Conservation (phyloP, 1,140 invertebrate genomes). For the Tetragnatha versicolor region DNA sequence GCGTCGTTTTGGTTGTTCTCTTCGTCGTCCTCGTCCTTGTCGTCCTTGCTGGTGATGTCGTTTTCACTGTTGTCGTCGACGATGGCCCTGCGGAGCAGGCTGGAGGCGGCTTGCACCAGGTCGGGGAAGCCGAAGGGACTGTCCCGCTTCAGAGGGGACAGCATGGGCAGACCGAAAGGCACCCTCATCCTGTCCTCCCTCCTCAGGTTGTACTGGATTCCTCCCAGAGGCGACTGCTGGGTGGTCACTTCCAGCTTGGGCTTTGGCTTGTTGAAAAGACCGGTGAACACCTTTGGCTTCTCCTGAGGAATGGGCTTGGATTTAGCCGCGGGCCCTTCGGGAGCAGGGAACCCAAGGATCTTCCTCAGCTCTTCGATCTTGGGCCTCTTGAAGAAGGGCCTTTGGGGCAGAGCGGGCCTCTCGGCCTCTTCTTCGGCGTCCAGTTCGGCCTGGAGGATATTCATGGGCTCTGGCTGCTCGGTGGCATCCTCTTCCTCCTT, state of each 20-base stretch:
- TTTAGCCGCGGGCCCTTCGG: slow-evolving; percentile 21
- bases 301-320: slow-evolving; percentile 40
- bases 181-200: slow-evolving; percentile 38
- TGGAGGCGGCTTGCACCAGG: slow-evolving; percentile 48
- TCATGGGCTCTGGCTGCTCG: slow-evolving; percentile 44
- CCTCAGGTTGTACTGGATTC: slow-evolving; percentile 31
- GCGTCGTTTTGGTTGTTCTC: neutral
- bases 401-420: slow-evolving; percentile 16
- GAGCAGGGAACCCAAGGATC: slow-evolving; percentile 47
- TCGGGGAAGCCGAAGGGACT: slow-evolving; percentile 46
- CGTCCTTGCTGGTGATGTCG: slow-evolving; percentile 44
- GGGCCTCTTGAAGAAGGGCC: slow-evolving; percentile 45
- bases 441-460: slow-evolving; percentile 34
- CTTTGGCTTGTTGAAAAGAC: slow-evolving; percentile 36
- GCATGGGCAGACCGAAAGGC: slow-evolving; percentile 51
- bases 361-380: slow-evolving; percentile 54
- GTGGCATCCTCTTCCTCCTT: slow-evolving; percentile 33
- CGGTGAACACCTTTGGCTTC: slow-evolving; percentile 44
- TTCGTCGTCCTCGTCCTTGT: slow-evolving; percentile 45
- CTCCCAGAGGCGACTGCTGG: slow-evolving; percentile 24
- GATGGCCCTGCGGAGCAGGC: slow-evolving; percentile 36
- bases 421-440: slow-evolving; percentile 40
- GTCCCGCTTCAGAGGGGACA: slow-evolving; percentile 35
- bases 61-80: slow-evolving; percentile 37
- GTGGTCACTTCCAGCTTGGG: slow-evolving; percentile 28